Conservation (phyloP, 2,888 invertebrate species). For the Nomada lathburiana region DNA sequence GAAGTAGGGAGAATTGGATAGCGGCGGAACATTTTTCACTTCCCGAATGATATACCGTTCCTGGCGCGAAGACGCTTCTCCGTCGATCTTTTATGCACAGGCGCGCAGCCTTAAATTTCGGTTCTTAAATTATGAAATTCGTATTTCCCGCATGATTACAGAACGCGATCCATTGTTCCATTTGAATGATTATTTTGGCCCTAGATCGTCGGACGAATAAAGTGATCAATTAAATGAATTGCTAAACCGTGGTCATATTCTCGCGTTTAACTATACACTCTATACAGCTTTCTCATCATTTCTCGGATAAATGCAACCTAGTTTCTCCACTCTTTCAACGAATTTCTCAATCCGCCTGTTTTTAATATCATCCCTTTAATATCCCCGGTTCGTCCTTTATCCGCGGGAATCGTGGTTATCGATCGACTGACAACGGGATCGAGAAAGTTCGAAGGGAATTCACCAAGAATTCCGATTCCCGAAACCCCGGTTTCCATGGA, state of each 20-base stretch:
- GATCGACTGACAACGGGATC: conserved; percentile 15
- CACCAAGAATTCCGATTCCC: conserved; percentile 41
- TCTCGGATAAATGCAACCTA: no score
- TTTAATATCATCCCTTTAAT: no score
- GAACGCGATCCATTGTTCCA: no score
- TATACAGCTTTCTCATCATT: no score
- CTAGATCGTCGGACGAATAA: no score
- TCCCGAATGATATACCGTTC: conserved; percentile 68
- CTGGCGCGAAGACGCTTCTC: conserved; percentile 52
- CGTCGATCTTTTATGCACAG: conserved; percentile 43
- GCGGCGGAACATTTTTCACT: conserved; percentile 72
- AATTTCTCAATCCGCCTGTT: no score
- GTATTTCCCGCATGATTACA: background rate
- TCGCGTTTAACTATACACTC: no score
- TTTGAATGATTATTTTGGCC: no score
- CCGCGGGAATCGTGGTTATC: background rate
- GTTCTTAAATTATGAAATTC: conserved; percentile 11
- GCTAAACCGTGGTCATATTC: no score
- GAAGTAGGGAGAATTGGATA: conserved; percentile 71
- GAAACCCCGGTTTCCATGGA: background rate
- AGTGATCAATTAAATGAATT: no score
- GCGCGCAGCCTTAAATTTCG: conserved; percentile 42
- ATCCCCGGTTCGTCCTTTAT: background rate
- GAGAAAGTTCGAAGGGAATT: conserved; percentile 33
- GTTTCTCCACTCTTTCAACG: no score